Conservation (phyloP, 2,797 vertebrate genomes). For the Pseudopleuronectes americanus region DNA sequence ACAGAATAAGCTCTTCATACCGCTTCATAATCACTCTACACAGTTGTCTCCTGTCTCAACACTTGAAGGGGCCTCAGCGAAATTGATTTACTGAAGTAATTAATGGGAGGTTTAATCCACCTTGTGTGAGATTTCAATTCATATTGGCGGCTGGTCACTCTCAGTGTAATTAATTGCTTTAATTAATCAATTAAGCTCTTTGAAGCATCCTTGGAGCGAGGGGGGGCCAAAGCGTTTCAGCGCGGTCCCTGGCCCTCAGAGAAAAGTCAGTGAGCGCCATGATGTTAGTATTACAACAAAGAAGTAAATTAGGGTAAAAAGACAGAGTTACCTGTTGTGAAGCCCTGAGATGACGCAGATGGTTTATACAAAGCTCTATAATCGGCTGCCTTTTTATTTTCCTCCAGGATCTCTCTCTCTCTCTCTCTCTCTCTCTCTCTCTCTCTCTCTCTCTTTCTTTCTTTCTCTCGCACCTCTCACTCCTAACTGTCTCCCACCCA, state of each 20-base stretch:
- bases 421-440: conserved; percentile 12
- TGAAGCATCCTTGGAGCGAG: conserved; percentile 41
- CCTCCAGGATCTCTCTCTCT: conserved; percentile 53
- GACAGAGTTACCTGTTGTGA: conserved; percentile 67
- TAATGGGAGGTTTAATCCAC: conserved; percentile 74
- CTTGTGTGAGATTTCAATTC: conserved; percentile 63
- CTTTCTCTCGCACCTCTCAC: conserved; percentile 41
- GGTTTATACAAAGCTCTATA: conserved; percentile 48
- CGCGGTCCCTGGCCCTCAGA: conserved; percentile 1
- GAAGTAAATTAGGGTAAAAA: conserved; percentile 48
- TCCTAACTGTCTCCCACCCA: conserved; percentile 43
- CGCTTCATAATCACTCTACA: conserved; percentile 74
- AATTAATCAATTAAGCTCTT: conserved; percentile 69
- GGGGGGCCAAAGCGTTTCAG: conserved; percentile 28
- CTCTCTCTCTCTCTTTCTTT: too few species aligned
- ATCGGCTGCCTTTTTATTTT: conserved; percentile 51
- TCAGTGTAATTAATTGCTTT: conserved; percentile 66
- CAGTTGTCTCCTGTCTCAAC: conserved; percentile 65
- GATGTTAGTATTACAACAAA: conserved; percentile 32
- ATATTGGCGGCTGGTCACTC: conserved; percentile 60
- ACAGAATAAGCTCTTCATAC: conserved; percentile 69
- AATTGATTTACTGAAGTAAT: conserved; percentile 80
- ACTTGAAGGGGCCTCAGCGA: conserved; percentile 52
- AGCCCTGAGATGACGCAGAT: conserved; percentile 42
- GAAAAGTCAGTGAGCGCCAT: neutral